Evolutionary conservation across 2,888 invertebrate genomes (phyloP).

Genomic region (Cyrtodaria siliqua): DNA sequence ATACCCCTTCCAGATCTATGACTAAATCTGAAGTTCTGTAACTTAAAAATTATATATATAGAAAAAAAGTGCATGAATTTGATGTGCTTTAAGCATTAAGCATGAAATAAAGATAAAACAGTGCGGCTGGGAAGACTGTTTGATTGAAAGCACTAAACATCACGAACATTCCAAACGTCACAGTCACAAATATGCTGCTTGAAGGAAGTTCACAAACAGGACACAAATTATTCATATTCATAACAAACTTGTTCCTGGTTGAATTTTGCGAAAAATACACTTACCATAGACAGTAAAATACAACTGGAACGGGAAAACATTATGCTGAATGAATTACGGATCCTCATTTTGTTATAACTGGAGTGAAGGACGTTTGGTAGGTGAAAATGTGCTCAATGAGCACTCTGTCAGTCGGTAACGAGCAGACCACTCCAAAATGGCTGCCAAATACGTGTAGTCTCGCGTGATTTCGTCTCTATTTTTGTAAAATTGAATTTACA

Average conservation of each 20-base stretch:
- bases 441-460: slow-evolving; percentile 59
- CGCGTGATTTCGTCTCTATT: slow-evolving; percentile 52
- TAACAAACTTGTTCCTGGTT: neutral
- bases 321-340: slow-evolving; percentile 34
- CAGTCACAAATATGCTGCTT: neutral
- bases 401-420: slow-evolving; percentile 11
- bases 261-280: neutral
- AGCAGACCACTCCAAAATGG: slow-evolving; percentile 61
- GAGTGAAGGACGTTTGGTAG: too few relatives aligned
- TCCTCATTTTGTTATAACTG: slow-evolving; percentile 26
- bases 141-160: too few relatives aligned
- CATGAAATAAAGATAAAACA: too few relatives aligned
- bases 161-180: too few relatives aligned
- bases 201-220: neutral
- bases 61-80: too few relatives aligned
- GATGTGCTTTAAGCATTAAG: too few relatives aligned
- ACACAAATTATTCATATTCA: neutral
- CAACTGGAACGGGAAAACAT: slow-evolving; percentile 48
- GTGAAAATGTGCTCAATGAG: too few relatives aligned
- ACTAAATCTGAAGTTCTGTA: too few relatives aligned
- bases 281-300: slow-evolving; percentile 45
- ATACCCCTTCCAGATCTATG: too few relatives aligned
- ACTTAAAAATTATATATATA: too few relatives aligned
- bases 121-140: neutral
- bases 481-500: too few relatives aligned